Percentiles rank a stretch among this genome's conserved stretches.
Conservation (phyloP, 2,113 vertebrate genomes). For the Chascanopsetta lugubris region DNA sequence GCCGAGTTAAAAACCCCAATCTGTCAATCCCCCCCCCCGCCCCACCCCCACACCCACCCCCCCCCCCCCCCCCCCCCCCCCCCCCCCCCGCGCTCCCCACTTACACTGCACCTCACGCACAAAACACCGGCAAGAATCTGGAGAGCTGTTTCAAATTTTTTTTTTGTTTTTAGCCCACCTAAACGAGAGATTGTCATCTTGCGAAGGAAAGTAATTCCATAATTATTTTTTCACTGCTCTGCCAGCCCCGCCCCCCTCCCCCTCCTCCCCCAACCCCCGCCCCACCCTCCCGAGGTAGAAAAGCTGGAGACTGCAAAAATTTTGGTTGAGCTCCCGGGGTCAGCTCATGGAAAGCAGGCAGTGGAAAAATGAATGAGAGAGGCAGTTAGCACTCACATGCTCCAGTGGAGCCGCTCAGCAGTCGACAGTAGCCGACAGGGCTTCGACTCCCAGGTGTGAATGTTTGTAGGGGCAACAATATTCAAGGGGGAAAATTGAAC, state of each 20-base stretch:
- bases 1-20: constrained; percentile 61
- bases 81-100: too few species aligned
- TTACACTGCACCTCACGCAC: constrained; percentile 12
- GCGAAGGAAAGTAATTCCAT: constrained; percentile 4
- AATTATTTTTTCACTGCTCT: constrained; percentile 3
- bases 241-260: too few species aligned
- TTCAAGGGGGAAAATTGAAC: constrained; percentile 21
- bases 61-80: too few species aligned
- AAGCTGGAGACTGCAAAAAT: constrained; percentile 18
- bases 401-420: constrained; percentile 56
- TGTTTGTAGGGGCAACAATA: constrained; percentile 47
- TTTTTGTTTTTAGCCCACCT: neutral
- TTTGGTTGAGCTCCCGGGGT: constrained; percentile 35
- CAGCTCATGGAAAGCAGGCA: constrained; percentile 32
- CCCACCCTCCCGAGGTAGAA: constrained; percentile 35
- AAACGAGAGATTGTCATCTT: constrained; percentile 6
- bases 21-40: constrained; percentile 66
- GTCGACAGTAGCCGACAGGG: constrained; percentile 18
- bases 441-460: constrained; percentile 49
- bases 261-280: too few species aligned
- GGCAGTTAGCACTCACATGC: constrained; percentile 57
- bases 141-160: constrained; percentile 1
- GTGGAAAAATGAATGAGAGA: constrained; percentile 47
- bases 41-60: too few species aligned
- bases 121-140: neutral